Conservation (phyloP, 2,888 invertebrate genomes). For the Odontomyia ornata region DNA sequence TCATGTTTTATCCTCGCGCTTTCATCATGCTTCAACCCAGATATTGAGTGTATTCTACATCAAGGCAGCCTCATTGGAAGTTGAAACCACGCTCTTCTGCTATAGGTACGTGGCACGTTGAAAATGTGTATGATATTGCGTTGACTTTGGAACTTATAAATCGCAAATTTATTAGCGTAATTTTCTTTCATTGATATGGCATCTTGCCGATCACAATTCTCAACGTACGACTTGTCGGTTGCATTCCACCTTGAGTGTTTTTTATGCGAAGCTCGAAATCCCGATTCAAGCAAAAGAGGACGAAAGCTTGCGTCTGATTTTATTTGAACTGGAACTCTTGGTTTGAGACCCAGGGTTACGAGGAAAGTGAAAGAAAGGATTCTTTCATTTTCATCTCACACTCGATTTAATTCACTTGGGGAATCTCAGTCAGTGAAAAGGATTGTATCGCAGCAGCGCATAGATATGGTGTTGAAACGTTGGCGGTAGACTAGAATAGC, state of each 20-base stretch:
- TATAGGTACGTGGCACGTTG: not conserved
- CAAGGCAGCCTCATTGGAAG: not conserved
- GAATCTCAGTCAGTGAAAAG: no score
- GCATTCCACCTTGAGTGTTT: not conserved
- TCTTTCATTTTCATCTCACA: no score
- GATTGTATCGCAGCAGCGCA: no score
- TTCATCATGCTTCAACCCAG: not conserved
- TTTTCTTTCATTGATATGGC: constrained; percentile 36
- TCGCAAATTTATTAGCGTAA: constrained; percentile 37
- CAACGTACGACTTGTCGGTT: not conserved
- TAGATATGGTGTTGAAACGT: no score
- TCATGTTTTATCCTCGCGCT: not conserved
- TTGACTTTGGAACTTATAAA: constrained; percentile 31
- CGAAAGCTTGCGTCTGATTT: no score
- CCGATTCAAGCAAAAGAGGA: no score
- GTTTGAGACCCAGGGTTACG: no score
- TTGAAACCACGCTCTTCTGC: not conserved
- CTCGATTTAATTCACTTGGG: no score
- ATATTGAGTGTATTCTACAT: not conserved
- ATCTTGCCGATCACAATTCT: not conserved
- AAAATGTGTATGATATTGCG: not conserved
- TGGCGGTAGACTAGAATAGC: no score
- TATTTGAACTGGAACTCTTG: no score
- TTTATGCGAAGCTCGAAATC: no score
- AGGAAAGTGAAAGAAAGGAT: no score